These are phyloP conservation scores for Corynorhinus townsendii DNA, from an alignment of 2,113 vertebrate genomes.

Conservation along the genomic window DNA sequence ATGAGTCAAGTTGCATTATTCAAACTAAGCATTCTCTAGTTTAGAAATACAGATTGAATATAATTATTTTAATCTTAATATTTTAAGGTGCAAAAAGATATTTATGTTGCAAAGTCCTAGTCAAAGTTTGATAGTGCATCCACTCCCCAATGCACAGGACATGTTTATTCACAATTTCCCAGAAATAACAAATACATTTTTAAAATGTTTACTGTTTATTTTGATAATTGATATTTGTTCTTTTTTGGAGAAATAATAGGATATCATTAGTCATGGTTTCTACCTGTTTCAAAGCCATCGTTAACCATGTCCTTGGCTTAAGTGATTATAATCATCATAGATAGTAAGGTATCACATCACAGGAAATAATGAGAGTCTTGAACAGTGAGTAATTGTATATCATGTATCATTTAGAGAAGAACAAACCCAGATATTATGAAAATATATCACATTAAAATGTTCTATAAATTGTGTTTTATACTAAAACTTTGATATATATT, in stretches of 20 bases:
- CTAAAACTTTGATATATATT: not conserved
- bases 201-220: not conserved
- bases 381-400: not conserved
- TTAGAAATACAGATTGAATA: not conserved
- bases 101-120: not conserved
- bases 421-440: not conserved
- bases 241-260: not conserved
- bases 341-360: not conserved
- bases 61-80: not conserved
- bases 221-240: not conserved
- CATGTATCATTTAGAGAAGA: not conserved
- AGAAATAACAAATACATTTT: not conserved
- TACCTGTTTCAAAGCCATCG: not conserved
- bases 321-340: not conserved
- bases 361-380: not conserved
- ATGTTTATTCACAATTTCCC: not conserved
- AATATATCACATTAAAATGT: not conserved
- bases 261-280: not conserved
- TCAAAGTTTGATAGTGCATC: not conserved
- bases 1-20: not conserved
- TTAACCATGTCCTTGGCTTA: not conserved
- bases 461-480: not conserved
- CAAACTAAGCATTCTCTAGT: not conserved
- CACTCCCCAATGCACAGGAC: not conserved
- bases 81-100: not conserved